Evolutionary conservation across 2,113 vertebrate genomes (phyloP).

Genomic region (Setophaga kirtlandii): DNA sequence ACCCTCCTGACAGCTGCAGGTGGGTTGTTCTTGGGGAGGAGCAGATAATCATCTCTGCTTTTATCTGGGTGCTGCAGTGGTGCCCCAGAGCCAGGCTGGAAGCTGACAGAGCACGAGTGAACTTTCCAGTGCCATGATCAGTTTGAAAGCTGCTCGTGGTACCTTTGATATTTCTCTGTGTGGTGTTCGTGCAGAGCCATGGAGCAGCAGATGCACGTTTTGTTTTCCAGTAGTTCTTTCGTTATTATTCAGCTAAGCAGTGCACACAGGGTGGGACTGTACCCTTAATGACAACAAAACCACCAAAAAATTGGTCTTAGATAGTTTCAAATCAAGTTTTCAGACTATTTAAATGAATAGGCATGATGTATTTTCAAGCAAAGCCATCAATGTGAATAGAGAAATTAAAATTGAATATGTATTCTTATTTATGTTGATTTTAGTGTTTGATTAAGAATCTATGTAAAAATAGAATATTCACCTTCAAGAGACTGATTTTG

Average conservation of each 20-base stretch:
- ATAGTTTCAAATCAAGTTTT: background rate
- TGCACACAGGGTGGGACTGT: background rate
- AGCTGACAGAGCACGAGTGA: slow-evolving; percentile 9
- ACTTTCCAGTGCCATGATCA: background rate
- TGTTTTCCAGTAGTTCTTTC: background rate
- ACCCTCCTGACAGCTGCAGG: background rate
- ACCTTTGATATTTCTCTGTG: slow-evolving; percentile 56
- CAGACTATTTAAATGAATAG: background rate
- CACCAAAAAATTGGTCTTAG: background rate
- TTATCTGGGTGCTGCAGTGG: slow-evolving; percentile 44
- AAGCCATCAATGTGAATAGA: background rate
- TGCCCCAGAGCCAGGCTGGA: slow-evolving; percentile 47
- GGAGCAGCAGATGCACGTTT: background rate
- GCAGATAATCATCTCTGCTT: background rate
- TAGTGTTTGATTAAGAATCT: background rate
- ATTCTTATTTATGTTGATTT: background rate
- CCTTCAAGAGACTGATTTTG: background rate
- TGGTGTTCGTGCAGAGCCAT: background rate
- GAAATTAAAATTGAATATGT: background rate
- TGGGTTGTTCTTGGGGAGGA: background rate
- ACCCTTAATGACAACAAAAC: background rate
- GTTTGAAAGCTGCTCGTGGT: background rate
- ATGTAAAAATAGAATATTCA: background rate
- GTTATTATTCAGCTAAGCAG: background rate
- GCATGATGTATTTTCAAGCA: background rate